A percentile compares a stretch with the other conserved stretches of the same genome.
These are phyloP conservation scores for Archaeoteleia sp. DNA, from an alignment of 2,888 invertebrate species.

Conservation along the genomic window DNA sequence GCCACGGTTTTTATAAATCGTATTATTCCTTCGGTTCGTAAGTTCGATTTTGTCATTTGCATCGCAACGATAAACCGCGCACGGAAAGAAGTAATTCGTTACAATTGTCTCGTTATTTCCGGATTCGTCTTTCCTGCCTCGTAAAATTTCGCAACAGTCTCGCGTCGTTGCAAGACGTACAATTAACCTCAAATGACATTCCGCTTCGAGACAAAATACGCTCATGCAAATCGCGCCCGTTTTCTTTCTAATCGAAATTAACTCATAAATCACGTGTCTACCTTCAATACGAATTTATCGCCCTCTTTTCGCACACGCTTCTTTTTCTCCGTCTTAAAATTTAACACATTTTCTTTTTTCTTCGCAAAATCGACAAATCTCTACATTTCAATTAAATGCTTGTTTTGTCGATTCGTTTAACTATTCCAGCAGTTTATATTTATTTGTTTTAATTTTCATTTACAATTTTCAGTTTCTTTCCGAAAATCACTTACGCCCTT, in stretches of 20 bases:
- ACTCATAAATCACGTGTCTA: constrained; percentile 18
- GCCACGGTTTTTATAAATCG: background rate
- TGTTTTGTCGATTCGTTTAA: too few relatives aligned
- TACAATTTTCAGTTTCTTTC: too few relatives aligned
- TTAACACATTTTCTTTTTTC: too few relatives aligned
- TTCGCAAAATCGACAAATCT: too few relatives aligned
- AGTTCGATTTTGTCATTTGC: constrained; percentile 39
- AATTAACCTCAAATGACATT: constrained; percentile 27
- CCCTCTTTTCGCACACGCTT: too few relatives aligned
- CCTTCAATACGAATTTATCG: too few relatives aligned
- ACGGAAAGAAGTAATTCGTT: constrained; percentile 32
- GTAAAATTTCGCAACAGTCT: constrained; percentile 35
- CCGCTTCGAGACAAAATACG: background rate
- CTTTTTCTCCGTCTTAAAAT: too few relatives aligned
- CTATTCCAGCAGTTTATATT: too few relatives aligned
- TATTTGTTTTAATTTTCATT: too few relatives aligned
- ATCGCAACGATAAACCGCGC: constrained; percentile 34
- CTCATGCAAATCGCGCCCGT: constrained; percentile 1
- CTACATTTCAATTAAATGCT: too few relatives aligned
- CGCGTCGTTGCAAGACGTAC: constrained; percentile 31
- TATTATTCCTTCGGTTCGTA: too few relatives aligned
- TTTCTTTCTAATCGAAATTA: background rate
- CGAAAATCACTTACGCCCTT: too few relatives aligned
- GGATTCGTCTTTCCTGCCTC: constrained; percentile 38
- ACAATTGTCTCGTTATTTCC: constrained; percentile 47